Percentiles rank a stretch among this genome's conserved stretches.
These are phyloP conservation scores for Drosophila punjabiensis DNA, from an alignment of 1,140 invertebrate genomes.

Conservation along the genomic window DNA sequence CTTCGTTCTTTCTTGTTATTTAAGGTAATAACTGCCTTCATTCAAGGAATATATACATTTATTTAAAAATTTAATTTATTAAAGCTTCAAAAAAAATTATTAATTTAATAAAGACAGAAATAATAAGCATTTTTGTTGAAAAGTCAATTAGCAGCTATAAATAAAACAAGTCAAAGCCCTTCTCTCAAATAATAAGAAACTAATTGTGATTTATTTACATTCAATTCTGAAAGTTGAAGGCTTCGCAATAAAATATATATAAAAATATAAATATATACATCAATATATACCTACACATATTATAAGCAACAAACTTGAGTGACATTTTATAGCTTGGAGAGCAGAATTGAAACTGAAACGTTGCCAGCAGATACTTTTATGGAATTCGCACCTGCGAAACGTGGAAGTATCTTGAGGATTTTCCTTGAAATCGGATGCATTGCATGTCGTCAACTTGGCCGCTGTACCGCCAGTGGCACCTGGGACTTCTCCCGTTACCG, in stretches of 20 bases:
- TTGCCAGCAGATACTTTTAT: conserved; percentile 10
- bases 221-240: background rate
- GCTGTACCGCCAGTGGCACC: conserved; percentile 16
- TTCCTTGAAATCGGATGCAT: conserved; percentile 41
- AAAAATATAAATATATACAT: too few relatives aligned
- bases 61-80: background rate
- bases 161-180: background rate
- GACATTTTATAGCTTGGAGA: background rate
- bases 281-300: too few relatives aligned
- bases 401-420: conserved; percentile 1
- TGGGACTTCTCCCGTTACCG: conserved; percentile 21
- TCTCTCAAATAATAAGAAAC: background rate
- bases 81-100: background rate
- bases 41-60: background rate
- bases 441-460: conserved; percentile 35
- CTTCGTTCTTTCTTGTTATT: background rate
- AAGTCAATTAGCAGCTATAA: background rate
- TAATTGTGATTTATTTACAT: background rate
- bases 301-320: background rate
- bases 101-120: background rate
- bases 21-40: background rate
- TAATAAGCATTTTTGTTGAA: too few relatives aligned
- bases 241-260: background rate
- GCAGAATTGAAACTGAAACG: background rate
- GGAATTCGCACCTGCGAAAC: conserved; percentile 33